A percentile compares a stretch with the other conserved stretches of the same genome.
phyloP scores from a whole-genome alignment of 2,113 vertebrate species.

The Pteruthius melanotis region DNA sequence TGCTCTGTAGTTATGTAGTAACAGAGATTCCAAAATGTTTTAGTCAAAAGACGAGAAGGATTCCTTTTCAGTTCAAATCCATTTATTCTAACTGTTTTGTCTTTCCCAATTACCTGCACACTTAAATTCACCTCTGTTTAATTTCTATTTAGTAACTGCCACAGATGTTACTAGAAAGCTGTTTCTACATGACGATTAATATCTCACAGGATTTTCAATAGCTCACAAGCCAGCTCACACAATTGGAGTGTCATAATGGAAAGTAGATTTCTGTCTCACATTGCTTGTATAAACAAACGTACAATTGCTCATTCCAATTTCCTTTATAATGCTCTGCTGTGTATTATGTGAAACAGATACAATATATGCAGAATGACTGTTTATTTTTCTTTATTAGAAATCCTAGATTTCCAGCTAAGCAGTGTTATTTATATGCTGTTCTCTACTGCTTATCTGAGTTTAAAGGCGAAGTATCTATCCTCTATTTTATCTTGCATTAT shows the following conservation, averaged over 20 bases:
- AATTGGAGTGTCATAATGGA: not conserved
- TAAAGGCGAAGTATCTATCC: not conserved
- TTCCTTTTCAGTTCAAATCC: not conserved
- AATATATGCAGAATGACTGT: not conserved
- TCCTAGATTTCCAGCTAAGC: not conserved
- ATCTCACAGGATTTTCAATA: not conserved
- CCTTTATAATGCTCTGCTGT: not conserved
- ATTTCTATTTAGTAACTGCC: not conserved
- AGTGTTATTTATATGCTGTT: not conserved
- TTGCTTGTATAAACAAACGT: not conserved
- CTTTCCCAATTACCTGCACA: not conserved
- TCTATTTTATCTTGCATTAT: not conserved
- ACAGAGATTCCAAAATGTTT: not conserved
- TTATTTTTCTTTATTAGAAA: not conserved
- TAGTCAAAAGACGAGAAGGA: not conserved
- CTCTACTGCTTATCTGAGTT: not conserved
- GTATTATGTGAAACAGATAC: not conserved
- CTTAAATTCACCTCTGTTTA: constrained; percentile 13
- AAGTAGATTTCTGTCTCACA: not conserved
- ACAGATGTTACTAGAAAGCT: not conserved
- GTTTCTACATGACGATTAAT: not conserved
- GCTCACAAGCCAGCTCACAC: not conserved
- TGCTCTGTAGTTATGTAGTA: not conserved
- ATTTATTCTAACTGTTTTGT: not conserved
- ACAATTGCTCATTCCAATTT: not conserved